phyloP scores from a whole-genome alignment of 2,797 vertebrate genomes.

The Etheostoma perlongum region DNA sequence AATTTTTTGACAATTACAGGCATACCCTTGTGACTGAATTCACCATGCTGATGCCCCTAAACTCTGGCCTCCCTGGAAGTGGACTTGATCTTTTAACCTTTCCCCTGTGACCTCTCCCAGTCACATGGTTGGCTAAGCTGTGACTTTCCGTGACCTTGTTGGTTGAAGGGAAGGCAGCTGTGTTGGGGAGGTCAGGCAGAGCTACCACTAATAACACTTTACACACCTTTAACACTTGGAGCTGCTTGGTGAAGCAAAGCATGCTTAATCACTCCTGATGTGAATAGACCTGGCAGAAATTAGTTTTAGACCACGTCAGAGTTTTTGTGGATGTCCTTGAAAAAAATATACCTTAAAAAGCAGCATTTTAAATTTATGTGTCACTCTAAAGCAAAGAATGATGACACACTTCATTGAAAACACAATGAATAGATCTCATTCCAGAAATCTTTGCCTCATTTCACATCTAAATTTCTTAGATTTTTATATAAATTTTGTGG shows the following conservation, averaged over 20 bases:
- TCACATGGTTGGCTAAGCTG: conserved; percentile 76
- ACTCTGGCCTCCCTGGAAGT: conserved; percentile 77
- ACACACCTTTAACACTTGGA: conserved; percentile 65
- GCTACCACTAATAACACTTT: conserved; percentile 71
- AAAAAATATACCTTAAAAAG: conserved; percentile 16
- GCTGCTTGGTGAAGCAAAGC: conserved; percentile 54
- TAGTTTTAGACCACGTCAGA: conserved; percentile 19
- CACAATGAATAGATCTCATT: not conserved
- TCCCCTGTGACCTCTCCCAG: conserved; percentile 63
- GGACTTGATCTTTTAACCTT: conserved; percentile 80
- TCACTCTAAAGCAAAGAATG: not conserved
- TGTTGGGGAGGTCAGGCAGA: conserved; percentile 67
- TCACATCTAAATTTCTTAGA: not conserved
- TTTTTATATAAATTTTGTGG: not conserved
- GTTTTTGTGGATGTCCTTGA: conserved; percentile 3
- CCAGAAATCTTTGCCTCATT: not conserved
- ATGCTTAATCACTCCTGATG: conserved; percentile 62
- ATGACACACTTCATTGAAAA: not conserved
- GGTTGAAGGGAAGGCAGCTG: conserved; percentile 67
- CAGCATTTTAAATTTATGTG: not conserved
- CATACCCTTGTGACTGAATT: conserved; percentile 55
- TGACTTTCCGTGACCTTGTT: conserved; percentile 64
- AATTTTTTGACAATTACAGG: conserved; percentile 41
- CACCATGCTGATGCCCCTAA: conserved; percentile 10
- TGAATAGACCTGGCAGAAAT: conserved; percentile 28